These are phyloP conservation scores for Drosophila multiciliata DNA, from an alignment of 2,888 invertebrate species.

Conservation along the genomic window DNA sequence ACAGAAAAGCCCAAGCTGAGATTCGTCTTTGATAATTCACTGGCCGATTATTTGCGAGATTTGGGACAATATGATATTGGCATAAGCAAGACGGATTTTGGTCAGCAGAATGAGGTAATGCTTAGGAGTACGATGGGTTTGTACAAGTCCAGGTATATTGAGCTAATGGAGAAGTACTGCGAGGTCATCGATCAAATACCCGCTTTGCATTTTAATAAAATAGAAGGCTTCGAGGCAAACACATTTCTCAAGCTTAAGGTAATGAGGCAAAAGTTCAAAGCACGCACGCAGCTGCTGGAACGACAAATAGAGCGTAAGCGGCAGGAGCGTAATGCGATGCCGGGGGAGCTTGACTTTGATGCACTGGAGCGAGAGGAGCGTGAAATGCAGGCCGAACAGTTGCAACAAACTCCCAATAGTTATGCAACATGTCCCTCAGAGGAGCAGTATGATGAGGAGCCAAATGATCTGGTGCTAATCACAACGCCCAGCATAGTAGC, in stretches of 20 bases:
- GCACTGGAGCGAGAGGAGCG: conserved; percentile 75
- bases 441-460: conserved; percentile 33
- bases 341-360: conserved; percentile 55
- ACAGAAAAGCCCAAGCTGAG: conserved; percentile 61
- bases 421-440: conserved; percentile 19
- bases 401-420: conserved; percentile 22
- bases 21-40: conserved; percentile 78
- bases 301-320: conserved; percentile 74
- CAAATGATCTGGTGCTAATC: conserved; percentile 42
- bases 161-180: conserved; percentile 88
- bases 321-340: conserved; percentile 51
- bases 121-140: conserved; percentile 69
- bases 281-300: conserved; percentile 85
- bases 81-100: conserved; percentile 55
- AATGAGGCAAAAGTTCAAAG: conserved; percentile 87
- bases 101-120: conserved; percentile 60
- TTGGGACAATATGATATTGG: conserved; percentile 74
- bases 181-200: conserved; percentile 88
- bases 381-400: conserved; percentile 66
- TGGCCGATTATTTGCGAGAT: conserved; percentile 74
- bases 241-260: conserved; percentile 87
- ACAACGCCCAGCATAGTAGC: conserved; percentile 11
- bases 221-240: conserved; percentile 87
- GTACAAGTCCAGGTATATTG: conserved; percentile 86
- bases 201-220: conserved; percentile 86